Percentiles rank a stretch among this genome's conserved stretches.
These are phyloP conservation scores for Mylabris sibirica DNA, from an alignment of 2,888 invertebrate species.

Conservation along the genomic window DNA sequence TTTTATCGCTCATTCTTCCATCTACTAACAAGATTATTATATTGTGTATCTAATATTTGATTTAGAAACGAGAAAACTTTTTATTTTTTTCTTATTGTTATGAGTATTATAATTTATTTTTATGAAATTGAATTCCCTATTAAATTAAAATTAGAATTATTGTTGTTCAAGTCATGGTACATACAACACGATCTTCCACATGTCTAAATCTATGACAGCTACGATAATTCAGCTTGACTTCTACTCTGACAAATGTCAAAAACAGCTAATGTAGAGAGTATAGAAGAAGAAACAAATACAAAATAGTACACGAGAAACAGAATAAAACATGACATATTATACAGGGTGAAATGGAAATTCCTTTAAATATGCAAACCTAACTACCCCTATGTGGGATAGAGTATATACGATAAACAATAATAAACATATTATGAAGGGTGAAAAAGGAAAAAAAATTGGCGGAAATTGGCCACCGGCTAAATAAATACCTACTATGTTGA, in stretches of 20 bases:
- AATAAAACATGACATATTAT: conserved; percentile 26
- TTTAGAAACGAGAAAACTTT: neutral
- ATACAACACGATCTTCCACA: neutral
- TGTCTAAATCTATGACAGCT: neutral
- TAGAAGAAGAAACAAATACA: conserved; percentile 16
- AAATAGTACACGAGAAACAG: conserved; percentile 22
- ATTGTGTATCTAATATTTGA: neutral
- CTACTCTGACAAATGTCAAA: conserved; percentile 24
- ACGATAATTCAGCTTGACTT: conserved; percentile 2
- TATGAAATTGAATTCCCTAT: neutral
- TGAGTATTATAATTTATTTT: neutral
- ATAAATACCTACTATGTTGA: no score
- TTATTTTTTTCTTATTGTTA: neutral
- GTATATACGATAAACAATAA: no score
- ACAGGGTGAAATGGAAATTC: conserved; percentile 18
- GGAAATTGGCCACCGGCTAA: no score
- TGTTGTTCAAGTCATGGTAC: neutral
- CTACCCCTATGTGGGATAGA: no score
- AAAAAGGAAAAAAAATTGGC: no score
- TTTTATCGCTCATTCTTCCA: conserved; percentile 9
- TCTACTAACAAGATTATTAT: conserved; percentile 9
- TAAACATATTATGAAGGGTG: no score
- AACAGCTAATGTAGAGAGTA: conserved; percentile 18
- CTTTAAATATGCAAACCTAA: no score
- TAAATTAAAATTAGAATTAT: conserved; percentile 4